These are phyloP conservation scores for Drosophila nigromelanica DNA, from an alignment of 1,140 invertebrate species.

Conservation along the genomic window DNA sequence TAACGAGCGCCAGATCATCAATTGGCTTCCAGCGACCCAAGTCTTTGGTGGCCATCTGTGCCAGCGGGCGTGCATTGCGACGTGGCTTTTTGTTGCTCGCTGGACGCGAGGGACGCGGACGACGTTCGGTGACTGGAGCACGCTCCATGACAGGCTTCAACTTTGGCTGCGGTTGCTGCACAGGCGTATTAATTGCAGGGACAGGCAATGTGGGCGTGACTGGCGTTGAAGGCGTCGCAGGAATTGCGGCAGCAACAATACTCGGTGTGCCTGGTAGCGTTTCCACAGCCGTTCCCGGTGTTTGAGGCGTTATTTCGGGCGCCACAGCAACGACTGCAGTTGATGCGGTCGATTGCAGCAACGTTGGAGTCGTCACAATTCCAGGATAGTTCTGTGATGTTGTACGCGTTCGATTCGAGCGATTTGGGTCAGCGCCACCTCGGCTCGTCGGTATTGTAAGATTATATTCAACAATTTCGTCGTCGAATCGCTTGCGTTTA, in stretches of 20 bases:
- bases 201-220: constrained; percentile 32
- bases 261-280: constrained; percentile 36
- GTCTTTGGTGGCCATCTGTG: constrained; percentile 90
- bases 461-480: constrained; percentile 96
- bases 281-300: constrained; percentile 72
- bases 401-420: constrained; percentile 84
- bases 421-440: constrained; percentile 85
- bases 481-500: constrained; percentile 97
- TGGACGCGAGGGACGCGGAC: constrained; percentile 64
- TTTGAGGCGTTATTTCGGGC: constrained; percentile 55
- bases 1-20: constrained; percentile 97
- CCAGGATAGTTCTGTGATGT: constrained; percentile 85
- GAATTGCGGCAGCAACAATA: constrained; percentile 34
- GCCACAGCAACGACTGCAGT: constrained; percentile 62
- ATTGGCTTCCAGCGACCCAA: constrained; percentile 98
- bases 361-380: constrained; percentile 82
- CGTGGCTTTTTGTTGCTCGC: constrained; percentile 84
- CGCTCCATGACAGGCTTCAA: constrained; percentile 55
- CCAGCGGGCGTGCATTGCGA: constrained; percentile 87
- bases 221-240: constrained; percentile 25
- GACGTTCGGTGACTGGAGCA: constrained; percentile 31
- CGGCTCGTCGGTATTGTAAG: constrained; percentile 88
- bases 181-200: constrained; percentile 10
- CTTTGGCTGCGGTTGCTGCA: constrained; percentile 27
- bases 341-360: constrained; percentile 40